Base-by-base conservation (phyloP, 1,140 invertebrate genomes). In the Trichonephila clavata region DNA sequence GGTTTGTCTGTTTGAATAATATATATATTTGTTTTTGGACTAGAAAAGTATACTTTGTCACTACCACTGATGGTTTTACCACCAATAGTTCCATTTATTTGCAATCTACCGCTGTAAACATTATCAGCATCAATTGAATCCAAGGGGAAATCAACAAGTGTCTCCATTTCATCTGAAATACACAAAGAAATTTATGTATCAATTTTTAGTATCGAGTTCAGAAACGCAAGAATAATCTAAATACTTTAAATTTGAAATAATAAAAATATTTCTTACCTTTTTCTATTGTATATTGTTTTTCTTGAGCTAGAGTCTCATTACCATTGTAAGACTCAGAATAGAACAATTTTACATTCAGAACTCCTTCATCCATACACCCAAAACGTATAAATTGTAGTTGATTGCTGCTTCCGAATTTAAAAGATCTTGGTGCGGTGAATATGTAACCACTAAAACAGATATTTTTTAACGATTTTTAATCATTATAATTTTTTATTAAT, bases 1-100 rank as follows among this genome's bases (percentile, higher is more conserved):
- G 97, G 96, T 89, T 96, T 96, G 95, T 96, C 96, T 20, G 96
- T 96, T 94, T 96, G 96, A 91, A 96, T 95, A 86, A 96, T 24
- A 20, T 60, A 20, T 16, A 94, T 93, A 7, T 93, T 63, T 59
- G 96, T 96, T 89, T 96, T 96, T 39, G 96, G 95, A 95, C 96
- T 94, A 95, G 61, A 68, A 61, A 96, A 95, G 89, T 95, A 94
- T 94, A 95, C 83, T 92, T 63, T 68, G 18, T 96, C 93, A 95
- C 96, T 95, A 94, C 96, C 96, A 94, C 96, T 81, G 90, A 96
- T 95, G 94, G 97, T 94, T 81, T 95, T 83, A 94, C 97, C 96
- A 95, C 96, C 95, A 86, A 96, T 95, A 95, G 96, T 93, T 94
- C 96, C 95, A 39, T 96, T 95, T 92, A 96, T 96, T 61, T 96